Evolutionary conservation across 2,888 invertebrate species (phyloP).

Genomic region (Xanthia icteritia): DNA sequence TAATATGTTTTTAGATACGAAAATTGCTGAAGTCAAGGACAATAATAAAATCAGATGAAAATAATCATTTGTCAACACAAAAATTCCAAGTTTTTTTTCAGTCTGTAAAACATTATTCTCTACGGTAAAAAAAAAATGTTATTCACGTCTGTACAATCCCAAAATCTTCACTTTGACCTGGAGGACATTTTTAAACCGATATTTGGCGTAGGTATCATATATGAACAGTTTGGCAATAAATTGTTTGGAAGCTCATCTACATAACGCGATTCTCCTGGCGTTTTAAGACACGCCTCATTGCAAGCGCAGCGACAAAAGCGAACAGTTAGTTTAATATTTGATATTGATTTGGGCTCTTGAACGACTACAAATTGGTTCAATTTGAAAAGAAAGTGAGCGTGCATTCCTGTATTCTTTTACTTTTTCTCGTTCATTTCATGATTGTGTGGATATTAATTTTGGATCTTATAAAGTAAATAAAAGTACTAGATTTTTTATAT

Average conservation of each 20-base stretch:
- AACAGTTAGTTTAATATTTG: neutral
- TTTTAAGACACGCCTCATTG: neutral
- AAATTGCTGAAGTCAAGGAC: neutral
- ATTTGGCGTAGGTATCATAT: conserved; percentile 7
- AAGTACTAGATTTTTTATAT: too few relatives aligned
- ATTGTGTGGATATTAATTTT: neutral
- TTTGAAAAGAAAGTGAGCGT: neutral
- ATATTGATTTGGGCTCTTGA: neutral
- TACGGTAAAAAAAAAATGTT: neutral
- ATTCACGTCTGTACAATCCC: too few relatives aligned
- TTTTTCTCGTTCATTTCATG: neutral
- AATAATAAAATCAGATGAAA: neutral
- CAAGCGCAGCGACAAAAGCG: neutral
- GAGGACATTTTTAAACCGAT: neutral
- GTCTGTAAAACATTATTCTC: neutral
- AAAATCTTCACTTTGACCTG: neutral
- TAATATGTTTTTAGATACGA: neutral
- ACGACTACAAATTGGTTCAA: too few relatives aligned
- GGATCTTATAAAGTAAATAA: neutral
- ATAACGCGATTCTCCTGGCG: conserved; percentile 1
- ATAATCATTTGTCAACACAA: too few relatives aligned
- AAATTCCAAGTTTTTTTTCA: neutral
- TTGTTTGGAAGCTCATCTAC: conserved; percentile 33
- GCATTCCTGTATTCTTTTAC: neutral
- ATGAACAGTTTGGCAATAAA: conserved; percentile 14